Conservation (phyloP, 2,888 invertebrate genomes). For the Athalia cordata region DNA sequence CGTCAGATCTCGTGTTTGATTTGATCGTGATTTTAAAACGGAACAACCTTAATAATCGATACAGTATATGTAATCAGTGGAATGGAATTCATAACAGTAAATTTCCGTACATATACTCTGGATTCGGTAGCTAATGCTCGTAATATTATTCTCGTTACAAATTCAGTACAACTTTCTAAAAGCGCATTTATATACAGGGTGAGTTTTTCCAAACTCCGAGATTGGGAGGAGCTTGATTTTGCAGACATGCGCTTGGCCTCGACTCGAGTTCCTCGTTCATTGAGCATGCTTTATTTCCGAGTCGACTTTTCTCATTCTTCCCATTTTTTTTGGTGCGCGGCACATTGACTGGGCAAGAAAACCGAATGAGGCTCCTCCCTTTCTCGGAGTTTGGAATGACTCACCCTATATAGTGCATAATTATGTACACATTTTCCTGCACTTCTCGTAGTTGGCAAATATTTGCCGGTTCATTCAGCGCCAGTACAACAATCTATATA, state of each 20-base stretch:
- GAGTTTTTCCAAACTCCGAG: no score
- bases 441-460: neutral
- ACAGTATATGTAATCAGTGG: neutral
- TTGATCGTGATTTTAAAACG: neutral
- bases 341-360: no score
- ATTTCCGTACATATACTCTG: constrained; percentile 6
- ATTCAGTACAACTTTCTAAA: constrained; percentile 56
- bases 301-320: no score
- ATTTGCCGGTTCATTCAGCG: neutral
- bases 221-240: no score
- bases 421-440: neutral
- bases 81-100: constrained; percentile 37
- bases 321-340: no score
- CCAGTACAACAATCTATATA: no score
- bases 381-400: no score
- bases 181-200: neutral
- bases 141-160: constrained; percentile 43
- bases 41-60: neutral
- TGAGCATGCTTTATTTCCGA: no score
- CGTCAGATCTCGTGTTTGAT: neutral
- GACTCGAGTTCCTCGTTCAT: no score
- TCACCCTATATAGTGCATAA: constrained; percentile 8
- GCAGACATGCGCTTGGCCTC: no score
- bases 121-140: no score
- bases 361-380: no score